A percentile compares a stretch with the other conserved stretches of the same genome.
Conservation (phyloP, 1,140 invertebrate species). For the Dryas iulia region DNA sequence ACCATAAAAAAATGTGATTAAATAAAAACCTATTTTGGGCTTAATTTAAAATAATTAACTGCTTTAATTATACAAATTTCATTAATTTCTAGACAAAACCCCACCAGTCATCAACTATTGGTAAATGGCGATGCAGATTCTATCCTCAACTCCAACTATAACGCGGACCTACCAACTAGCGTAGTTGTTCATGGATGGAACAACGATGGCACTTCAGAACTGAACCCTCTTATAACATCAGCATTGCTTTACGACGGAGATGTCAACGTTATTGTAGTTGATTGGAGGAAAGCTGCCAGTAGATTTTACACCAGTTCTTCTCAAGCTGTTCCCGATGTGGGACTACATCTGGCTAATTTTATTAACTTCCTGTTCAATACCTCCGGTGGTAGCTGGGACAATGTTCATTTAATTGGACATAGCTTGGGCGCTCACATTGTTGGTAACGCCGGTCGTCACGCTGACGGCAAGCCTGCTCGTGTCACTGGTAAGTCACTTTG, state of each 20-base stretch:
- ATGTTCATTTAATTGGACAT: not conserved
- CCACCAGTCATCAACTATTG: slow-evolving; percentile 40
- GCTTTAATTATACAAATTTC: not conserved
- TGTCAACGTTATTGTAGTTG: slow-evolving; percentile 81
- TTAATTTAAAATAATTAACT: no score
- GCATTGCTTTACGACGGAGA: slow-evolving; percentile 71
- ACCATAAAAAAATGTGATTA: no score
- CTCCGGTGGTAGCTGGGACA: not conserved
- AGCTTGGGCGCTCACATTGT: no score
- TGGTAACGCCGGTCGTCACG: slow-evolving; percentile 84
- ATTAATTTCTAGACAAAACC: slow-evolving; percentile 45
- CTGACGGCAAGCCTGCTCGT: slow-evolving; percentile 38
- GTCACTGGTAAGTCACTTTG: slow-evolving; percentile 45
- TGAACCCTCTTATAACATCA: slow-evolving; percentile 35
- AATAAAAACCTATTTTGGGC: no score
- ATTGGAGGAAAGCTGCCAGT: slow-evolving; percentile 48
- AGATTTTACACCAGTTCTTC: slow-evolving; percentile 69
- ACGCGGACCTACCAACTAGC: slow-evolving; percentile 33
- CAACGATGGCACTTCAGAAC: slow-evolving; percentile 38
- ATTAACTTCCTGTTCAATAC: not conserved
- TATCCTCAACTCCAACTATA: slow-evolving; percentile 47
- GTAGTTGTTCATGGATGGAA: slow-evolving; percentile 56
- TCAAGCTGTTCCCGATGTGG: slow-evolving; percentile 69
- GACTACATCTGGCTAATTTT: slow-evolving; percentile 26
- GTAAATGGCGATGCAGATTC: slow-evolving; percentile 41